These are phyloP conservation scores for Aphelenchoides besseyi DNA, from an alignment of 1,140 invertebrate genomes.

Conservation along the genomic window DNA sequence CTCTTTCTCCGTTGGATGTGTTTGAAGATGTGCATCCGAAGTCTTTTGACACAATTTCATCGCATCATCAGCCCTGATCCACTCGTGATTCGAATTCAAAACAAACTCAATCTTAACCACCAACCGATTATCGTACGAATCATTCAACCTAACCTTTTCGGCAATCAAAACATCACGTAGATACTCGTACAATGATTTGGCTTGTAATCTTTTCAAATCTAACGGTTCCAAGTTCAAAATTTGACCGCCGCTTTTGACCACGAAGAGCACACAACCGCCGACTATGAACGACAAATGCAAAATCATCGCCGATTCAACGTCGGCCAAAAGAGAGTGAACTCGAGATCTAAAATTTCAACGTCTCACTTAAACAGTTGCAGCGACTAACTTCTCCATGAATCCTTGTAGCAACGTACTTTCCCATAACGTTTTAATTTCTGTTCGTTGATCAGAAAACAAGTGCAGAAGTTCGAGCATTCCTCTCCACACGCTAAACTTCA, in stretches of 20 bases:
- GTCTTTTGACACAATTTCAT: slow-evolving; percentile 41
- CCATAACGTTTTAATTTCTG: slow-evolving; percentile 47
- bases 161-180: slow-evolving; percentile 45
- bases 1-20: slow-evolving; percentile 36
- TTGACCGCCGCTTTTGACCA: slow-evolving; percentile 40
- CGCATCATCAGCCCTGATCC: slow-evolving; percentile 42
- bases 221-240: slow-evolving; percentile 48
- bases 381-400: slow-evolving; percentile 43
- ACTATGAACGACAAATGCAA: slow-evolving; percentile 51
- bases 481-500: slow-evolving; percentile 51
- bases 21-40: slow-evolving; percentile 8
- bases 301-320: slow-evolving; percentile 39
- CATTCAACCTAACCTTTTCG: slow-evolving; percentile 48
- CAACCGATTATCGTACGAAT: too few relatives aligned
- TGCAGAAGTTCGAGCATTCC: slow-evolving; percentile 53
- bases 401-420: slow-evolving; percentile 42
- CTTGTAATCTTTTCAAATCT: slow-evolving; percentile 43
- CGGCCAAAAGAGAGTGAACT: slow-evolving; percentile 34
- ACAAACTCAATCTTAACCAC: slow-evolving; percentile 48
- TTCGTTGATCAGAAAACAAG: slow-evolving; percentile 44
- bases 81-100: slow-evolving; percentile 47
- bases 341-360: not conserved
- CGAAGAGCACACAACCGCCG: slow-evolving; percentile 51
- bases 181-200: slow-evolving; percentile 46
- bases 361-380: not conserved